These are phyloP conservation scores for Agriopis marginaria DNA, from an alignment of 2,888 invertebrate species.

Conservation along the genomic window DNA sequence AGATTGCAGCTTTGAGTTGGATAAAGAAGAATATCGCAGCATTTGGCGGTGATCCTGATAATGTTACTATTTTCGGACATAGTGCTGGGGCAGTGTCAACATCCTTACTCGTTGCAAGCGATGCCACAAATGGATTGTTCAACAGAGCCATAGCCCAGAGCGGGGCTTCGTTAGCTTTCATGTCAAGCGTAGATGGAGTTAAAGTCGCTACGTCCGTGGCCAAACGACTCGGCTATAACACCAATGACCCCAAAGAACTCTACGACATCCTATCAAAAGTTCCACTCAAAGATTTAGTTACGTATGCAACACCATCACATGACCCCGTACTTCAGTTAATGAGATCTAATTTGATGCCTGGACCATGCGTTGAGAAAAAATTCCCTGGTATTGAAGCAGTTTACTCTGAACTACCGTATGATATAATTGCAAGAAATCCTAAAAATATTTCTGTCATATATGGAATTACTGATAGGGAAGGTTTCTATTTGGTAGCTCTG, in stretches of 20 bases:
- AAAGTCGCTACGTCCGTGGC: conserved; percentile 61
- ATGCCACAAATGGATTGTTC: conserved; percentile 61
- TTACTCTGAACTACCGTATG: conserved; percentile 65
- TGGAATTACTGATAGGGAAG: conserved; percentile 65
- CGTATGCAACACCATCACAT: not conserved
- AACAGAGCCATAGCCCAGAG: conserved; percentile 67
- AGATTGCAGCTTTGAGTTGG: conserved; percentile 71
- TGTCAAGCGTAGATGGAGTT: conserved; percentile 63
- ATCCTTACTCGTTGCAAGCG: conserved; percentile 59
- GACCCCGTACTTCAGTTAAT: conserved; percentile 14
- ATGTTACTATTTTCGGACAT: conserved; percentile 70
- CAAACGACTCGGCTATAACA: conserved; percentile 57
- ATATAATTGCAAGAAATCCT: conserved; percentile 55
- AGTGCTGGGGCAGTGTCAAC: conserved; percentile 68
- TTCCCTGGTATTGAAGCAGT: conserved; percentile 60
- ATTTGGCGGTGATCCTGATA: conserved; percentile 72
- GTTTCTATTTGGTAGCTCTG: conserved; percentile 55
- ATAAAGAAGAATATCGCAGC: conserved; percentile 69
- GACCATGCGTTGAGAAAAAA: conserved; percentile 66
- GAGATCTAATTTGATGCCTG: conserved; percentile 51
- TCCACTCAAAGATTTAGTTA: conserved; percentile 53
- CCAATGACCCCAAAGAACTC: conserved; percentile 60
- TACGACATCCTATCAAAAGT: conserved; percentile 61
- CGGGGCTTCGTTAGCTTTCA: conserved; percentile 61
- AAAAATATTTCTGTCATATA: conserved; percentile 51